Percentiles rank a stretch among this genome's conserved stretches.
phyloP scores from a whole-genome alignment of 2,797 vertebrate species.

The Hylomyscus alleni region DNA sequence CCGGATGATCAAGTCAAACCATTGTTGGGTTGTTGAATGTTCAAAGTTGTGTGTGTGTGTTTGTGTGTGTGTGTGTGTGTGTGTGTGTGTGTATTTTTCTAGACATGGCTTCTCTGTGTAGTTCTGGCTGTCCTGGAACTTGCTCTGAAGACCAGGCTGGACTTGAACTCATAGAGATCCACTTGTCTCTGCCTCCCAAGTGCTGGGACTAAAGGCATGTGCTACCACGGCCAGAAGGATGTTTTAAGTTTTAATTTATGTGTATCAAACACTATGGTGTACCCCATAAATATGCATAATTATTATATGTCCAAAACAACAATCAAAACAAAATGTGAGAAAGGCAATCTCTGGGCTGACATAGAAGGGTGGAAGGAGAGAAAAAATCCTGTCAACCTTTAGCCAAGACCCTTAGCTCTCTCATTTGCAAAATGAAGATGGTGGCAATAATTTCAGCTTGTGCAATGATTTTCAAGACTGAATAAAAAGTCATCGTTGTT shows the following conservation, averaged over 20 bases:
- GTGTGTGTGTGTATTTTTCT: no score
- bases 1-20: background rate
- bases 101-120: background rate
- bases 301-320: background rate
- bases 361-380: background rate
- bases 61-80: no score
- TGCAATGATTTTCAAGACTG: constrained; percentile 22
- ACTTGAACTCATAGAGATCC: background rate
- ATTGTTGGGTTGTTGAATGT: background rate
- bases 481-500: background rate
- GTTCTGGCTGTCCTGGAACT: background rate
- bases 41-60: background rate
- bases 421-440: constrained; percentile 42
- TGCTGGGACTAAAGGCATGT: background rate
- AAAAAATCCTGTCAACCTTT: background rate
- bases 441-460: background rate
- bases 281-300: background rate
- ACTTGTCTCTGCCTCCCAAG: background rate
- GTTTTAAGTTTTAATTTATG: background rate
- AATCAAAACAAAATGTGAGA: background rate
- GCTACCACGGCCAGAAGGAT: background rate
- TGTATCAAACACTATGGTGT: background rate
- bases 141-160: background rate
- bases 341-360: background rate
- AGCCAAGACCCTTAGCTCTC: background rate